Percentiles rank a stretch among this genome's conserved stretches.
Conservation (phyloP, 2,113 vertebrate genomes). For the Erythrolamprus reginae region DNA sequence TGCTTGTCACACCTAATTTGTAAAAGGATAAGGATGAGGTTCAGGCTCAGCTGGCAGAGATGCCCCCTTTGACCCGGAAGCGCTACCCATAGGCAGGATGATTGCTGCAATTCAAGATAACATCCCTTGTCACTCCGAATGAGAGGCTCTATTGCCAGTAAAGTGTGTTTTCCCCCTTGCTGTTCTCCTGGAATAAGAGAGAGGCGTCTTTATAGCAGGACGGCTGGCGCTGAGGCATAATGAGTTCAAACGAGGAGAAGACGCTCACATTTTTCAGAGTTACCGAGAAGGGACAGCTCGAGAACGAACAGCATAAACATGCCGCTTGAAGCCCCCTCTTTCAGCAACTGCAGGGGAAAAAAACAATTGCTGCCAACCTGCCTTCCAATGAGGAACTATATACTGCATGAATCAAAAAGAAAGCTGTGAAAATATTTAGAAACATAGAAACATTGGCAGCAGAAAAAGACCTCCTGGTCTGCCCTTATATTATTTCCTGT, state of each 20-base stretch:
- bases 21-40: not conserved
- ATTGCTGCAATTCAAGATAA: not conserved
- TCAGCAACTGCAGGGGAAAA: too few species aligned
- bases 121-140: not conserved
- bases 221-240: not conserved
- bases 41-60: constrained; percentile 21
- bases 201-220: not conserved
- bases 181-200: not conserved
- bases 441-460: too few species aligned
- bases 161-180: not conserved
- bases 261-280: not conserved
- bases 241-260: not conserved
- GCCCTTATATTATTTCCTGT: too few species aligned
- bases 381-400: too few species aligned
- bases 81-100: not conserved
- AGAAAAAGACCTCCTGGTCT: too few species aligned
- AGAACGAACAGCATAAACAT: not conserved
- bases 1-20: constrained; percentile 28
- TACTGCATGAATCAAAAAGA: too few species aligned
- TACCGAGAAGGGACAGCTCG: not conserved
- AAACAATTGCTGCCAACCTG: too few species aligned
- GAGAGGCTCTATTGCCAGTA: not conserved
- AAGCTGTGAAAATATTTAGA: too few species aligned
- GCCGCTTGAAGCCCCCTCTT: not conserved
- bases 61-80: constrained; percentile 9